These are phyloP conservation scores for Lepidurus arcticus DNA, from an alignment of 1,140 invertebrate species.

Conservation along the genomic window DNA sequence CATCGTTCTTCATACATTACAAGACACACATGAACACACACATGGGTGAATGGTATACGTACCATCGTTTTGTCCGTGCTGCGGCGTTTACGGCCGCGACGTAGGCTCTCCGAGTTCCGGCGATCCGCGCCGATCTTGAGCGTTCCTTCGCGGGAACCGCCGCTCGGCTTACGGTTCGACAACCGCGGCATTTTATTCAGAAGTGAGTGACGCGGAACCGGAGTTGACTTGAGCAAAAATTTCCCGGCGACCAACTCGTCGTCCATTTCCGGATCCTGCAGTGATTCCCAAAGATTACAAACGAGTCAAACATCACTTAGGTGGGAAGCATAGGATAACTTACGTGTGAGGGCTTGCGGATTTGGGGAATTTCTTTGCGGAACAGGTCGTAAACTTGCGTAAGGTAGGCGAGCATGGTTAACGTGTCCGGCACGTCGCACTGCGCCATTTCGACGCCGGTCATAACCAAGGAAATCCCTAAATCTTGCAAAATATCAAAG, in stretches of 20 bases:
- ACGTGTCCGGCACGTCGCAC: slow-evolving; percentile 63
- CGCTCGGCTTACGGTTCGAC: background rate
- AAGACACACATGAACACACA: background rate
- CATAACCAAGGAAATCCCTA: slow-evolving; percentile 70
- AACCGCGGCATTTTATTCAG: background rate
- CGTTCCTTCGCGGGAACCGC: slow-evolving; percentile 22
- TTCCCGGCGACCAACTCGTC: background rate
- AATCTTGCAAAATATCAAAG: slow-evolving; percentile 69
- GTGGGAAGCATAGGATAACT: too few relatives aligned
- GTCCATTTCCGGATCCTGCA: background rate
- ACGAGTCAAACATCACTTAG: background rate
- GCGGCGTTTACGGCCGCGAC: slow-evolving; percentile 31
- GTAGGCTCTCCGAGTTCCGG: slow-evolving; percentile 25
- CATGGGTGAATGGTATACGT: background rate
- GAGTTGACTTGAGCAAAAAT: background rate
- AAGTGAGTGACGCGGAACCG: background rate
- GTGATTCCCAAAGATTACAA: slow-evolving; percentile 2
- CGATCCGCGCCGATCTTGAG: background rate
- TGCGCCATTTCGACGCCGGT: slow-evolving; percentile 71
- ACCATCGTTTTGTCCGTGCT: slow-evolving; percentile 30
- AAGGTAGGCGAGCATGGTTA: slow-evolving; percentile 72
- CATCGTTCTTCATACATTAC: background rate
- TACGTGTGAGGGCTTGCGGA: slow-evolving; percentile 55
- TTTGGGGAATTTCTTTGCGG: slow-evolving; percentile 71
- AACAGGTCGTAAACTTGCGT: slow-evolving; percentile 81